Base-by-base conservation (phyloP, 2,797 vertebrate genomes). In the Intellagama lesueurii region DNA sequence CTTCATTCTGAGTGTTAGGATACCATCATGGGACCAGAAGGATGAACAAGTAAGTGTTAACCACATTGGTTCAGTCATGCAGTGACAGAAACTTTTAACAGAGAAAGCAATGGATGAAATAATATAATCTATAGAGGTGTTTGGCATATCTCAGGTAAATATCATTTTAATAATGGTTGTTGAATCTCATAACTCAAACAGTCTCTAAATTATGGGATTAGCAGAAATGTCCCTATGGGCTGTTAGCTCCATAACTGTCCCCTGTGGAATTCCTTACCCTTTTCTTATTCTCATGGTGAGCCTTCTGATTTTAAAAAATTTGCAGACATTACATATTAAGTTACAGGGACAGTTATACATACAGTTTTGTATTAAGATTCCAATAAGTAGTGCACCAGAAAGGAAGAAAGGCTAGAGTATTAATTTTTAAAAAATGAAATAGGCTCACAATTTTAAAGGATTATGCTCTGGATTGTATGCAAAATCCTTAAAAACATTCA, bases 401-500 rank as follows among this genome's bases (percentile, higher is more conserved):
- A 75, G 70, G 9, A 77, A 77, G 35, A 26, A 72, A 73, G 60
- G 17, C 11, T 83, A 89, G 11, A 60, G 49, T 56, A 79, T 70
- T 72, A 32, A 78, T 78, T 47, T 4, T 72, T 84, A 73, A 28
- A 17, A 66, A 32, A 76, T 66, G n/a, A 30, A 76, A 49, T 75
- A 76, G 49, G 80, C 24, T 47, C 75, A 76, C 66, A 82, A 30
- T 76, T 73, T 73, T 47, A 85, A 89, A 85, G 19, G 35, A 80
- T 72, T 40, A 32, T 60, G 79, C 85, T 85, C 47, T 78, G 78
- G 22, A 85, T 73, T 30, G 82, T 79, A 81, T n/a, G 40, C 69
- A 89, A 49, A 75, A 79, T 68, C 56, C 30, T 66, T 75, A 75
- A 85, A 78, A 89, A 86, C 77, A 89, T 86, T 89, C 56, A 68